Percentiles rank a stretch among this genome's conserved stretches.
These are phyloP conservation scores for Gallinago media DNA, from an alignment of 2,113 vertebrate genomes.

Conservation along the genomic window DNA sequence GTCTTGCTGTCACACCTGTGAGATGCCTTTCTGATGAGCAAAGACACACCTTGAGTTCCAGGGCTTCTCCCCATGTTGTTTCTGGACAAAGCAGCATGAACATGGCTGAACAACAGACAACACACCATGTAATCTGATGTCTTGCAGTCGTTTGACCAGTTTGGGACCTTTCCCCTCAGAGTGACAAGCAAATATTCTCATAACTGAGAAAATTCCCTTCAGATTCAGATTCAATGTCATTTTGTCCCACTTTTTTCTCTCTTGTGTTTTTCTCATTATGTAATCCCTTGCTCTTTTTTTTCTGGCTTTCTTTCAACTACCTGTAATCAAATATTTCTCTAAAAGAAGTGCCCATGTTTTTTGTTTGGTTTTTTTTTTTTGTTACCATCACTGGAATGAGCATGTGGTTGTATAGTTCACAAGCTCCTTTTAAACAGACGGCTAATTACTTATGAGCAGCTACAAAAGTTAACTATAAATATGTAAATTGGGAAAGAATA, in stretches of 20 bases:
- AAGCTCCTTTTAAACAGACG: conserved; percentile 38
- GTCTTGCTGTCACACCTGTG: not conserved
- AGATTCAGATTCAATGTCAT: too few species aligned
- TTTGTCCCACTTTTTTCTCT: not conserved
- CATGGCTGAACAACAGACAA: rapidly evolving
- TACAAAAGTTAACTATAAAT: conserved; percentile 70
- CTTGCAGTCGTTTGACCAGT: not conserved
- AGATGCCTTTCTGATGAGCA: not conserved
- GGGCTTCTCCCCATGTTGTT: not conserved
- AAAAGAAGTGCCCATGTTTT: not conserved
- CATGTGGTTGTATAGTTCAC: conserved; percentile 30
- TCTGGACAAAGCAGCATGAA: not conserved
- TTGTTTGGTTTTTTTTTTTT: not conserved
- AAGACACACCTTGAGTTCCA: not conserved
- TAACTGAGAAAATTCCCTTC: not conserved
- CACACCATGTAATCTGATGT: rapidly evolving
- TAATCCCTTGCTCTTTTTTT: not conserved
- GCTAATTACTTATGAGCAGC: conserved; percentile 51
- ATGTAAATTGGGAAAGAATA: conserved; percentile 63
- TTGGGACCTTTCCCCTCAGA: not conserved
- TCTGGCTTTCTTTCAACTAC: not conserved
- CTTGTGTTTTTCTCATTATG: not conserved
- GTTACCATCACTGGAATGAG: not conserved
- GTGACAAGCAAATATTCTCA: not conserved
- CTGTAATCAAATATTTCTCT: not conserved